Evolutionary conservation across 2,888 invertebrate species (phyloP).

Genomic region (Lottia gigantea): DNA sequence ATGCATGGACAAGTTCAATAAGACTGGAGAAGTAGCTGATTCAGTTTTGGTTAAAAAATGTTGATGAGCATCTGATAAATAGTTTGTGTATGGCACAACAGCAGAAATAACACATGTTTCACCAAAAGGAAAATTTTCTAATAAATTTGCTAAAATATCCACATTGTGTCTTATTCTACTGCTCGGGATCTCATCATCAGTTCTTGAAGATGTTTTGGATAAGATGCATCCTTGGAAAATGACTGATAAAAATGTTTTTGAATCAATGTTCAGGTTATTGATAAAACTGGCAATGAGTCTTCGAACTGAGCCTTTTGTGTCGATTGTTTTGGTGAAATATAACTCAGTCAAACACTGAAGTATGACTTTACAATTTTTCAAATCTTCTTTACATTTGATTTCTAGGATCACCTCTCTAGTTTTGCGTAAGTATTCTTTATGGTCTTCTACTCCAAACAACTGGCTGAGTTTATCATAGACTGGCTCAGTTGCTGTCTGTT

Average conservation of each 20-base stretch:
- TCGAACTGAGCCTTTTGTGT: background rate
- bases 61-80: constrained; percentile 26
- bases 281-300: background rate
- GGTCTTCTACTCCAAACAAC: background rate
- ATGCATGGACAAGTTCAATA: constrained; percentile 54
- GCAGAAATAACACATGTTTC: background rate
- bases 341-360: background rate
- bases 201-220: background rate
- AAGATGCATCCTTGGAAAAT: background rate
- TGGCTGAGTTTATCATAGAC: background rate
- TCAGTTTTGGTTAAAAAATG: constrained; percentile 26
- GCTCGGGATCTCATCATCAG: background rate
- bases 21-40: constrained; percentile 44
- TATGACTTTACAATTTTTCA: background rate
- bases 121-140: constrained; percentile 55
- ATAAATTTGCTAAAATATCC: constrained; percentile 41
- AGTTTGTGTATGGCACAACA: constrained; percentile 15
- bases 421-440: background rate
- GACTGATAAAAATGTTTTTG: background rate
- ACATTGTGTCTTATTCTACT: constrained; percentile 34
- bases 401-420: background rate
- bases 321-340: background rate
- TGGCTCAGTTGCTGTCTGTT: background rate
- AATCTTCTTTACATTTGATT: background rate
- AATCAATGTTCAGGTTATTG: background rate